These are phyloP conservation scores for Crocallis elinguaria DNA, from an alignment of 2,888 invertebrate species.

Conservation along the genomic window DNA sequence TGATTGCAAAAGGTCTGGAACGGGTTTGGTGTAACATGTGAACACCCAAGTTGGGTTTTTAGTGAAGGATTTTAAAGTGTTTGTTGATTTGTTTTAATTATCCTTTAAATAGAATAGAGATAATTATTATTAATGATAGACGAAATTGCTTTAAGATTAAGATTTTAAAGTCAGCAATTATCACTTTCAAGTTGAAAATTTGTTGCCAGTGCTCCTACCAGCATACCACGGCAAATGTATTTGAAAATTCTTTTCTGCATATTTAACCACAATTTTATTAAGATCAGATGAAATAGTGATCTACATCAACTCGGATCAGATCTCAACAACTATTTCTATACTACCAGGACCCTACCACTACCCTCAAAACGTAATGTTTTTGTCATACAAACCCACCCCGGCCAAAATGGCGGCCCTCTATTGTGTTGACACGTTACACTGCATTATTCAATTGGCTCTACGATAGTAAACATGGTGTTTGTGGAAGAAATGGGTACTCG, in stretches of 20 bases:
- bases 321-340: conserved; percentile 7
- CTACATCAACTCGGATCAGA: not conserved
- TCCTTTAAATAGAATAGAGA: too few species aligned
- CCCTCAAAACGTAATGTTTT: conserved; percentile 45
- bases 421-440: conserved; percentile 54
- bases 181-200: too few species aligned
- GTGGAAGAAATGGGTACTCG: conserved; percentile 2
- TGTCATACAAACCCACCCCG: conserved; percentile 48
- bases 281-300: too few species aligned
- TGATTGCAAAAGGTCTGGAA: conserved; percentile 39
- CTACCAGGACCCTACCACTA: not conserved
- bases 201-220: too few species aligned
- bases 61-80: too few species aligned
- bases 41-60: not conserved
- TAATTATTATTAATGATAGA: too few species aligned
- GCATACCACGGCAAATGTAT: too few species aligned
- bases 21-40: conserved; percentile 6
- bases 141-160: too few species aligned
- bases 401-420: conserved; percentile 47
- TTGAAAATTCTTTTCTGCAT: too few species aligned
- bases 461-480: conserved; percentile 40
- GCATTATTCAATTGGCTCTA: conserved; percentile 63
- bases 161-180: too few species aligned
- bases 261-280: too few species aligned
- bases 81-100: too few species aligned